These are phyloP conservation scores for Falco biarmicus DNA, from an alignment of 2,797 vertebrate genomes.

Conservation along the genomic window DNA sequence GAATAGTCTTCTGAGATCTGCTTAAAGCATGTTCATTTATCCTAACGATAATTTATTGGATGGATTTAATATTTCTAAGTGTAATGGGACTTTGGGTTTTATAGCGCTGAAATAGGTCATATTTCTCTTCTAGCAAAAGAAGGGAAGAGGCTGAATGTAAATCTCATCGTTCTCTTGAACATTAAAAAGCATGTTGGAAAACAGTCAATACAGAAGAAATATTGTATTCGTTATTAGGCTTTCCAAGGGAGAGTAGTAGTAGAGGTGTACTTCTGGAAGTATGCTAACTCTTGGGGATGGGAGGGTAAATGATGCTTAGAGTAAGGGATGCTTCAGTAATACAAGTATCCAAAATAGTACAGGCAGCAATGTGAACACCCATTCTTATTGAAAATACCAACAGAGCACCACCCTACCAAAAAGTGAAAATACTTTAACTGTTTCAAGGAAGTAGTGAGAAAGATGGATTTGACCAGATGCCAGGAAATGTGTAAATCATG, in stretches of 20 bases:
- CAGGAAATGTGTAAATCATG: background rate
- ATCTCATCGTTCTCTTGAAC: background rate
- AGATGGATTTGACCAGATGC: background rate
- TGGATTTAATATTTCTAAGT: background rate
- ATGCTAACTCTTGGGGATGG: background rate
- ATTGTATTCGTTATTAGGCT: background rate
- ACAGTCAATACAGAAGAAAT: background rate
- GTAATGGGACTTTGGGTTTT: background rate
- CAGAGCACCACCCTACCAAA: background rate
- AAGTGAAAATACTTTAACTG: background rate
- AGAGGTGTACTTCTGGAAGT: background rate
- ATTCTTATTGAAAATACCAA: background rate
- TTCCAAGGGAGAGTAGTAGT: background rate
- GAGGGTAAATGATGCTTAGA: background rate
- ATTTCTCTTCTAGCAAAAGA: background rate
- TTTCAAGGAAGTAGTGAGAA: background rate
- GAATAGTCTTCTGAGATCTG: background rate
- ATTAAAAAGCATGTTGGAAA: background rate
- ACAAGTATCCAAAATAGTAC: background rate
- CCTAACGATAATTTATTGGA: background rate
- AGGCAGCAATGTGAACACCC: background rate
- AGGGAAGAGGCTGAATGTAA: background rate
- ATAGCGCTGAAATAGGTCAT: background rate
- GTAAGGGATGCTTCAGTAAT: background rate
- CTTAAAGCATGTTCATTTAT: background rate